These are phyloP conservation scores for Cataglyphis livida DNA, from an alignment of 2,888 invertebrate genomes.

Conservation along the genomic window DNA sequence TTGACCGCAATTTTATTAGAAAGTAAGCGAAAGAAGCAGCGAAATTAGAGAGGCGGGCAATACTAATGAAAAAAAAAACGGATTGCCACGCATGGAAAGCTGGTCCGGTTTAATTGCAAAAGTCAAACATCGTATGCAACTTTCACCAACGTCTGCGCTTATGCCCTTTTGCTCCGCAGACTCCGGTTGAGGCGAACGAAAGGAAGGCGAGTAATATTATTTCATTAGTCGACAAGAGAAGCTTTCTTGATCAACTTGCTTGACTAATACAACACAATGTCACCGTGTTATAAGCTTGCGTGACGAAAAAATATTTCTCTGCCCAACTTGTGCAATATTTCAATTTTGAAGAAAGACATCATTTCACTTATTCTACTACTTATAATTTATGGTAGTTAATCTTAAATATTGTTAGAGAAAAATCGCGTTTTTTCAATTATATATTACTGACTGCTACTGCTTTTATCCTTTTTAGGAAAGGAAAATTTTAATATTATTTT, in stretches of 20 bases:
- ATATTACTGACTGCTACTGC: background rate
- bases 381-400: background rate
- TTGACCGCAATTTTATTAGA: conserved; percentile 48
- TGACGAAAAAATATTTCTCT: background rate
- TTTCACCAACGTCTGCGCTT: conserved; percentile 50
- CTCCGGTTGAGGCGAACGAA: conserved; percentile 38
- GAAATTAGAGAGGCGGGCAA: conserved; percentile 49
- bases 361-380: background rate
- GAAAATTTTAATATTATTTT: background rate
- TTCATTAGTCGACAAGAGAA: conserved; percentile 38
- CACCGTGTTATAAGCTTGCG: background rate
- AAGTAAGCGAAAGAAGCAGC: conserved; percentile 32
- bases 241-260: conserved; percentile 28
- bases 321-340: background rate
- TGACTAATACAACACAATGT: background rate
- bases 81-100: conserved; percentile 51
- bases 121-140: conserved; percentile 56
- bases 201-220: conserved; percentile 34
- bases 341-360: background rate
- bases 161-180: conserved; percentile 66
- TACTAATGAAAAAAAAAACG: conserved; percentile 45
- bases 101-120: conserved; percentile 55
- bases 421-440: background rate
- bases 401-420: background rate
- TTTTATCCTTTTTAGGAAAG: background rate